Percentiles rank a stretch among this genome's conserved stretches.
These are phyloP conservation scores for Orgyia antiqua DNA, from an alignment of 2,888 invertebrate genomes.

Conservation along the genomic window DNA sequence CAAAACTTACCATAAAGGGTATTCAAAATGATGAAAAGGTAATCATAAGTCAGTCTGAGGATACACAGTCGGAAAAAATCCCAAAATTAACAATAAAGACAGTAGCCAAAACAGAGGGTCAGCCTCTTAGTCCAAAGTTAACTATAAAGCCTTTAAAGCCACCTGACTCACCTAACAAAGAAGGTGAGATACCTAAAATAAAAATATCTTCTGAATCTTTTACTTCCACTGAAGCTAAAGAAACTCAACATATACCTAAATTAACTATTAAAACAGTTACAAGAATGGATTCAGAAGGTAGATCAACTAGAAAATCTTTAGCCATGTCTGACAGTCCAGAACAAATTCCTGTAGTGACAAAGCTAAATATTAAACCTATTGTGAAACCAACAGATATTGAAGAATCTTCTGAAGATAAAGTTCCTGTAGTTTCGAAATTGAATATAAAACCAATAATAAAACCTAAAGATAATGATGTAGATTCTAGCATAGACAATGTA, in stretches of 20 bases:
- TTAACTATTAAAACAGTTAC: constrained; percentile 76
- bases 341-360: constrained; percentile 61
- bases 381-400: constrained; percentile 58
- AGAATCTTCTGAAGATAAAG: constrained; percentile 53
- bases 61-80: constrained; percentile 52
- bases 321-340: constrained; percentile 45
- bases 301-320: constrained; percentile 41
- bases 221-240: constrained; percentile 46
- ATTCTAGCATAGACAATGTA: constrained; percentile 64
- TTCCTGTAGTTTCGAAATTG: constrained; percentile 75
- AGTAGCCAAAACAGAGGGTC: constrained; percentile 52
- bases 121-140: constrained; percentile 67
- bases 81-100: constrained; percentile 70
- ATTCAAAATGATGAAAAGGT: constrained; percentile 60
- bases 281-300: constrained; percentile 43
- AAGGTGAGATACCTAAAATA: constrained; percentile 41
- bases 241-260: constrained; percentile 73
- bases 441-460: constrained; percentile 74
- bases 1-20: constrained; percentile 65
- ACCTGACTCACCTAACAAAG: constrained; percentile 42
- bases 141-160: constrained; percentile 70
- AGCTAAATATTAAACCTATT: constrained; percentile 68
- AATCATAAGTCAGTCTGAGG: constrained; percentile 57
- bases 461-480: constrained; percentile 68
- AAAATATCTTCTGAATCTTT: constrained; percentile 47